Conservation (phyloP, 2,888 invertebrate species). For the Amphipoea oculea region DNA sequence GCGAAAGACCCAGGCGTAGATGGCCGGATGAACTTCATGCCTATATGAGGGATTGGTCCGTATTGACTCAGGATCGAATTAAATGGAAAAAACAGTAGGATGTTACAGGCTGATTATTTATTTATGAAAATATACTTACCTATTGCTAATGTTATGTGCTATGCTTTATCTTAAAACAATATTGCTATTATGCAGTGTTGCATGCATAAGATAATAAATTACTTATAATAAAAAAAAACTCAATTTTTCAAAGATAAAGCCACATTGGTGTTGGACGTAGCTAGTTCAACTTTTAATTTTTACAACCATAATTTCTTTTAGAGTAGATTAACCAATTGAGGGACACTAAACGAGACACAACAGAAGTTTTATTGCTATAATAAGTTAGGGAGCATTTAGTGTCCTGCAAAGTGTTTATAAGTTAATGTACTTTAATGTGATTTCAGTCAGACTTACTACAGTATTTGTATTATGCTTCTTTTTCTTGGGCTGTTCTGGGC, state of each 20-base stretch:
- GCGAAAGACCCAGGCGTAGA: not conserved
- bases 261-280: not conserved
- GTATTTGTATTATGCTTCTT: conserved; percentile 82
- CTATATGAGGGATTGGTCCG: not conserved
- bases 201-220: not conserved
- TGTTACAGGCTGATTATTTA: not conserved
- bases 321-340: not conserved
- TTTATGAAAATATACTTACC: no score
- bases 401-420: not conserved
- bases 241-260: not conserved
- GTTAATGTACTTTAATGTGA: not conserved
- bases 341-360: not conserved
- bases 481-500: conserved; percentile 86
- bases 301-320: not conserved
- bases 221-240: no score
- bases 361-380: not conserved
- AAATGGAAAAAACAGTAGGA: not conserved
- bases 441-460: conserved; percentile 76
- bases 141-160: not conserved
- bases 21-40: not conserved
- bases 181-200: not conserved
- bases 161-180: not conserved
- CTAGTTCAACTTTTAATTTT: not conserved
- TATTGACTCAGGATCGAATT: not conserved
- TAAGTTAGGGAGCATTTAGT: not conserved